Percentiles rank a stretch among this genome's conserved stretches.
phyloP scores from a whole-genome alignment of 2,113 vertebrate species.

The Prunella fulvescens region DNA sequence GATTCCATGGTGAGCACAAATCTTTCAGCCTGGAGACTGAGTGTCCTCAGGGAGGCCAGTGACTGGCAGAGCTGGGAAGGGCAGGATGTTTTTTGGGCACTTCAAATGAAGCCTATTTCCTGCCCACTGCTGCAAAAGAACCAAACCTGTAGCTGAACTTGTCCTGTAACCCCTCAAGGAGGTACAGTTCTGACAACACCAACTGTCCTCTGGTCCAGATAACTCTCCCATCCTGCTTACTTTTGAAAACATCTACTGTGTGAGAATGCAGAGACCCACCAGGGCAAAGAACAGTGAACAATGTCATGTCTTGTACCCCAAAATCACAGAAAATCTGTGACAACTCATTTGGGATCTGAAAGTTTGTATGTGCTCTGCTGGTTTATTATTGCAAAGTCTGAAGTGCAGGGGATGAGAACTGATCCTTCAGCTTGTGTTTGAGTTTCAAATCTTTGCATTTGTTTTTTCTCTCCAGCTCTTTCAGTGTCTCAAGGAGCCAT shows the following conservation, averaged over 20 bases:
- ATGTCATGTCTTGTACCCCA: not conserved
- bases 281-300: not conserved
- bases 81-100: not conserved
- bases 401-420: not conserved
- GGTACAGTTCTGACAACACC: not conserved
- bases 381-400: slow-evolving; percentile 38
- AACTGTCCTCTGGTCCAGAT: not conserved
- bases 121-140: not conserved
- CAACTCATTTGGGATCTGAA: not conserved
- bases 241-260: not conserved
- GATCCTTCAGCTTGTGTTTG: not conserved
- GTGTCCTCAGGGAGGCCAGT: not conserved
- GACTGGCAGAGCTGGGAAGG: not conserved
- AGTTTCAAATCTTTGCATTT: not conserved
- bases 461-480: not conserved
- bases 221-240: not conserved
- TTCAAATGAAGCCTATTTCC: not conserved
- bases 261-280: not conserved
- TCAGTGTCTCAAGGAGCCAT: not conserved
- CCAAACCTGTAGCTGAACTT: not conserved
- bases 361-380: not conserved
- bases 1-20: not conserved
- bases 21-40: not conserved
- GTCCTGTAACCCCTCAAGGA: not conserved
- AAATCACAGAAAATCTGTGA: not conserved